Evolutionary conservation across 2,113 vertebrate species (phyloP), one percentile per base, ranked within the genome.

Genomic region (Alces alces): DNA sequence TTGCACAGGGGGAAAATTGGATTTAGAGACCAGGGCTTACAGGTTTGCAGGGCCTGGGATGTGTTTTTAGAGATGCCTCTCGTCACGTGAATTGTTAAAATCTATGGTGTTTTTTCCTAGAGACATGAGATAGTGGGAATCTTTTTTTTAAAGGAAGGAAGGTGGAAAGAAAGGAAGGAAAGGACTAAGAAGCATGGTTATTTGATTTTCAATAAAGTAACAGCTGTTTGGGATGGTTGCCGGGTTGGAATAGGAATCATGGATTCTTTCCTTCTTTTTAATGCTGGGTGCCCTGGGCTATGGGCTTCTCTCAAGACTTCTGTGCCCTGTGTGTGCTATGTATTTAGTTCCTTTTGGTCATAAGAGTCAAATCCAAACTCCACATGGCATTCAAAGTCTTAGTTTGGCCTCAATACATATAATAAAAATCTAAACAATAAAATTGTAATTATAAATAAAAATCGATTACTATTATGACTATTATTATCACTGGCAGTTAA

Each of bases 211-310:
- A 36, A 23, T 39, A 36, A 96, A 89, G 82, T 55, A 89, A 55
- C 27, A 52, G 76, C 28, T 70, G 1, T 86, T 66, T 91, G 83
- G 36, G 78, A 8, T 78, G 36, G 83, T 93, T 8, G 15, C 78
- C 16, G 25, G n/a, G 11, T 47, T 86, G 27, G 55, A 43, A 28
- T 60, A 28, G 83, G 78, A 92, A 64, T 93, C 96, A 84, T 23
- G 17, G 36, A 30, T 78, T 89, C 58, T 91, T 96, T 85, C 47
- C 45, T 92, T 94, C 80, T 93, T 94, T 94, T 50, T 91, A 93
- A 83, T 91, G 21, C 82, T 52, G 36, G 43, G 64, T 84, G 30
- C 60, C 25, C 52, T n/a, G 11, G 28, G 60, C 86, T 89, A 39
- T 6, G 36, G 47, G 16, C 21, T 47, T 73, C 36, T 47, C 27